Evolutionary conservation across 2,888 invertebrate species (phyloP), one percentile per base, ranked within the genome.

Genomic region (Acleris laterana): DNA sequence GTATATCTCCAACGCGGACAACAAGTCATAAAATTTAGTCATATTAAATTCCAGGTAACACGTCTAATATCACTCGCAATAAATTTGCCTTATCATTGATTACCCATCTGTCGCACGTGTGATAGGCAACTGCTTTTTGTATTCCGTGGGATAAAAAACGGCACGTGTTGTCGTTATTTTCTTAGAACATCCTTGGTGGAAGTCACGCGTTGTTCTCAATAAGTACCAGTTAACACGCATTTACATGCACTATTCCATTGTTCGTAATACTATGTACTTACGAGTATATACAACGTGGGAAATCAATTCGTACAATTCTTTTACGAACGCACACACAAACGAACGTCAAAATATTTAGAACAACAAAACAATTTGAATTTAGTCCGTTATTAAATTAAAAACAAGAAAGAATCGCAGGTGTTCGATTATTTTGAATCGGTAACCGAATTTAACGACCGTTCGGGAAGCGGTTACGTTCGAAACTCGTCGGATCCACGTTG

Each of bases 371-470:
- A 50, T 32, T 32, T 6, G 9, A 58, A 52, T 38, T 22, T 32
- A 59, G 16, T 17, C 2, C 53, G 42, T 55, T 16, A 56, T 22
- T n/a, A 17, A n/a, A 49, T 25, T 22, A 17, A 55, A 60, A 60
- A 55, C 20, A 17, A 42, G 52, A 44, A 32, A 60, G 17, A 2
- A 42, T 22, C 38, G 38, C 11, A 38, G 9, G 32, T 38, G 38
- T 44, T 32, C 20, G 53, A 52, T 53, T 65, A 50, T 50, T 65
- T 65, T 65, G 44, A 65, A 64, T 50, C 55, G 20, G 42, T 53
- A 59, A 64, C 64, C 60, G 60, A 65, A n/a, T 38, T 25, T 32
- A 55, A 65, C 65, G 65, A 50, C 60, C 55, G 55, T 53, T 60
- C 60, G 25, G 50, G 50, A 50, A 55, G 65, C 59, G 49, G 65